Evolutionary conservation across 2,797 vertebrate species (phyloP), one percentile per base, ranked within the genome.

Genomic region (Limosa lapponica): DNA sequence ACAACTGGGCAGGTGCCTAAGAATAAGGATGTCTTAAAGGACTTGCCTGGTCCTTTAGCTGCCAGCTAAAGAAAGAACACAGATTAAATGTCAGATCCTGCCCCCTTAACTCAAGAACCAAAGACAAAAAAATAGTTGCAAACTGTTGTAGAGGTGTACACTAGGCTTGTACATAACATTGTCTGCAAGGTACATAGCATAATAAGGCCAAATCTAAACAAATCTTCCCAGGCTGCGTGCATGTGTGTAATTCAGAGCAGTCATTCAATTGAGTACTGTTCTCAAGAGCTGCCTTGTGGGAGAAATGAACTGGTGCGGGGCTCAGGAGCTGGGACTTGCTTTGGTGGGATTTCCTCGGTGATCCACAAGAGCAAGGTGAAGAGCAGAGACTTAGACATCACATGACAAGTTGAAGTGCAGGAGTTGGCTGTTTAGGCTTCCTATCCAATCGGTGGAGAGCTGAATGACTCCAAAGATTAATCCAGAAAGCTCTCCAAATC

Each of bases 271-370:
- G 39, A 77, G 23, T 10, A 15, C 18, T 39, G 19, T 23, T 55
- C 28, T 78, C 41, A 59, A 27, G 36, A 23, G 27, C 22, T 44
- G 28, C 52, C 18, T 13, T 67, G 11, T 11, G 41, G 30, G 34
- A 85, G 27, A 32, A 82, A 30, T 18, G n/a, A 61, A 19, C 34
- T 74, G 69, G 16, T 65, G 43, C 2, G 32, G 36, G 15, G 22
- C n/a, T 69, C 41, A 49, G 49, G 44, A 80, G 3, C 1, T 10
- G 24, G 52, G 23, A 37, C 4, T 74, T 4, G 1, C 3, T 86
- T 87, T 48, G 51, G 51, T 73, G 39, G 24, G 22, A 66, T 70
- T 85, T 4, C 2, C 20, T 52, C 0, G 0, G 11, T 44, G 64
- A 37, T 13, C 5, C n/a, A 3, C 36, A 41, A 78, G 28, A 24